Conservation (phyloP, 23 tunicate species). For the Phallusia fumigata region DNA sequence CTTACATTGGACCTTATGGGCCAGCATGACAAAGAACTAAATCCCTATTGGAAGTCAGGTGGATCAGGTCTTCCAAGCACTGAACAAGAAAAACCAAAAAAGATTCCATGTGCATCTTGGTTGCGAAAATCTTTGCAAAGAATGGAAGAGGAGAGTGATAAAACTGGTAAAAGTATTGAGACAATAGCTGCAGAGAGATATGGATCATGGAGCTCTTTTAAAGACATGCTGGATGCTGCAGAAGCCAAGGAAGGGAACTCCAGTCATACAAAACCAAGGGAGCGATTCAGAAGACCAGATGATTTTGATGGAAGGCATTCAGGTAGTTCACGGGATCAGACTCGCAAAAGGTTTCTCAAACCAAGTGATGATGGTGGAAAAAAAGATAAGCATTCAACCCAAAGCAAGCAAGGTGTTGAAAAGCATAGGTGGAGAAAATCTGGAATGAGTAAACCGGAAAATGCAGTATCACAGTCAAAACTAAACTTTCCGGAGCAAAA, state of each 20-base stretch:
- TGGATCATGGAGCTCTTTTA: slow-evolving; percentile 83
- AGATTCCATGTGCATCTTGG: slow-evolving; percentile 53
- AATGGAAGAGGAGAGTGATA: slow-evolving; percentile 86
- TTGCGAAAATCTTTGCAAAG: slow-evolving; percentile 64
- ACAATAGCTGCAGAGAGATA: slow-evolving; percentile 82
- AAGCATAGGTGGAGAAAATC: not conserved
- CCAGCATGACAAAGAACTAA: slow-evolving; percentile 70
- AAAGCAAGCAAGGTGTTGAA: not conserved
- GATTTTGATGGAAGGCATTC: slow-evolving; percentile 19
- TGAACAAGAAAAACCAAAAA: not conserved
- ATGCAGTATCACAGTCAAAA: not conserved
- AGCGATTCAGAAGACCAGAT: slow-evolving; percentile 37
- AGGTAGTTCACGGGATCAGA: not conserved
- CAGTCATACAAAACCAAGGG: slow-evolving; percentile 4
- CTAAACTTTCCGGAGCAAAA: not conserved
- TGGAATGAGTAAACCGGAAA: not conserved
- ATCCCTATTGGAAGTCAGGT: slow-evolving; percentile 85
- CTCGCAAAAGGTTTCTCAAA: slow-evolving; percentile 17
- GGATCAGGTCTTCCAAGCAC: slow-evolving; percentile 67
- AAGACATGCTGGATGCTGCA: slow-evolving; percentile 51
- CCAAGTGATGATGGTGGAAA: not conserved
- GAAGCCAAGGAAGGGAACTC: slow-evolving; percentile 15
- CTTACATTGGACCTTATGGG: slow-evolving; percentile 54
- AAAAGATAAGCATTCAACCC: not conserved
- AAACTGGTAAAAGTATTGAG: slow-evolving; percentile 53